phyloP scores from a whole-genome alignment of 1,140 invertebrate genomes.

The Muscidifurax raptorellus region DNA sequence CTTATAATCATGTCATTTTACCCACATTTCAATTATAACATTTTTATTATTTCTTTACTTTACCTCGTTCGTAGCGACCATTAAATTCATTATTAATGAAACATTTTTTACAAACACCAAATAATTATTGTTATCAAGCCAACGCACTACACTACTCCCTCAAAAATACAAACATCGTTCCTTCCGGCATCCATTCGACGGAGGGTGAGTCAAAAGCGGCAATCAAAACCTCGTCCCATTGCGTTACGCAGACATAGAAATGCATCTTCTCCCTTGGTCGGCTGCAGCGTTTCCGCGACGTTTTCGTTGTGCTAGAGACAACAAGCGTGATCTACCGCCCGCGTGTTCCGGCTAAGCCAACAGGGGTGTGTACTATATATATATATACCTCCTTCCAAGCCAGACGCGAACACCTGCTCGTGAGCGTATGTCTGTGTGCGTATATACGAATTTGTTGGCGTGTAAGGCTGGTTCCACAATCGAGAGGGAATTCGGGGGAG shows the following conservation, averaged over 20 bases:
- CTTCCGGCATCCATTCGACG: too few species aligned
- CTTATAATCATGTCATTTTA: too few species aligned
- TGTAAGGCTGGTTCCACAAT: not conserved
- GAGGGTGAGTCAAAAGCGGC: not conserved
- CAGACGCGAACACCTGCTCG: not conserved
- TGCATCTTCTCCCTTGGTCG: slow-evolving; percentile 26
- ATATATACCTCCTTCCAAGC: not conserved
- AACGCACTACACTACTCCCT: too few species aligned
- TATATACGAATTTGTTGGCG: slow-evolving; percentile 19
- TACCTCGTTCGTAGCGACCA: too few species aligned
- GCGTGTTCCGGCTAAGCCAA: slow-evolving; percentile 16
- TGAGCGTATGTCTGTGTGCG: too few species aligned
- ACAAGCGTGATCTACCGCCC: slow-evolving; percentile 37
- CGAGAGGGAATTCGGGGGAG: not conserved
- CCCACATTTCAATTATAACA: too few species aligned
- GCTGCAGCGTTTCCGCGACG: slow-evolving; percentile 17
- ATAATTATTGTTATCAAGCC: too few species aligned
- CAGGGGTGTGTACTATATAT: slow-evolving; percentile 5
- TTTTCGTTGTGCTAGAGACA: slow-evolving; percentile 21
- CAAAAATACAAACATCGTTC: too few species aligned
- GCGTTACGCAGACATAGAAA: not conserved
- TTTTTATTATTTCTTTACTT: too few species aligned
- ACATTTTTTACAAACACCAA: too few species aligned
- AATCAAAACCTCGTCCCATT: slow-evolving; percentile 12
- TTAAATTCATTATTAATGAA: too few species aligned